Evolutionary conservation across 2,888 invertebrate genomes (phyloP).

Genomic region (Pseudolycoriella hygida): DNA sequence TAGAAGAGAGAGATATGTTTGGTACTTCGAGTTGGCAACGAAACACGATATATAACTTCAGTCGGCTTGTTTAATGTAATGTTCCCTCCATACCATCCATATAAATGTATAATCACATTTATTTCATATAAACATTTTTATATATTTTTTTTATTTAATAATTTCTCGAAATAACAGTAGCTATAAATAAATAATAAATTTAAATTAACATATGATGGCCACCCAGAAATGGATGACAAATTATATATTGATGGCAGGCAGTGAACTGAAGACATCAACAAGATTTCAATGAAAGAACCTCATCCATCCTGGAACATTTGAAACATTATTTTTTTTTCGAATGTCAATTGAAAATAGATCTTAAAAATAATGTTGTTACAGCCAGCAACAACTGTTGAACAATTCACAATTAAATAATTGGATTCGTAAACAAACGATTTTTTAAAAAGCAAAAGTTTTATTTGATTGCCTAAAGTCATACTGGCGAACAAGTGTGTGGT

Average conservation of each 20-base stretch:
- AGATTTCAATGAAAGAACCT: too few relatives aligned
- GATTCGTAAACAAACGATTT: too few relatives aligned
- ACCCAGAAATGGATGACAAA: constrained; percentile 7
- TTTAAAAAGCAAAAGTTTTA: too few relatives aligned
- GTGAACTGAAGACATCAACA: constrained; percentile 1
- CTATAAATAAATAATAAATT: constrained; percentile 1
- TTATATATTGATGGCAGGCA: constrained; percentile 1
- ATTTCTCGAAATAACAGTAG: constrained; percentile 1
- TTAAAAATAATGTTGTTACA: too few relatives aligned
- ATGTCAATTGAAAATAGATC: too few relatives aligned
- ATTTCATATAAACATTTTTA: background rate
- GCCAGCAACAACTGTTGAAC: too few relatives aligned
- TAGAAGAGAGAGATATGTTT: too few relatives aligned
- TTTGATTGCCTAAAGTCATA: too few relatives aligned
- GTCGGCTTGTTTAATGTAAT: constrained; percentile 1
- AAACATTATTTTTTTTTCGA: too few relatives aligned
- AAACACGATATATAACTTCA: constrained; percentile 1
- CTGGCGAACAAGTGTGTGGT: too few relatives aligned
- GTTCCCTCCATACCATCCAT: background rate
- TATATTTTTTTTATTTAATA: background rate
- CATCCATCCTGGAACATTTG: too few relatives aligned
- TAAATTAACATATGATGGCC: constrained; percentile 4
- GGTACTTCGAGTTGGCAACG: background rate
- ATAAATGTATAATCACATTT: background rate
- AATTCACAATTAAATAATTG: too few relatives aligned